phyloP scores from a whole-genome alignment of 2,888 invertebrate genomes.

The Pachycephus smyrnensis region DNA sequence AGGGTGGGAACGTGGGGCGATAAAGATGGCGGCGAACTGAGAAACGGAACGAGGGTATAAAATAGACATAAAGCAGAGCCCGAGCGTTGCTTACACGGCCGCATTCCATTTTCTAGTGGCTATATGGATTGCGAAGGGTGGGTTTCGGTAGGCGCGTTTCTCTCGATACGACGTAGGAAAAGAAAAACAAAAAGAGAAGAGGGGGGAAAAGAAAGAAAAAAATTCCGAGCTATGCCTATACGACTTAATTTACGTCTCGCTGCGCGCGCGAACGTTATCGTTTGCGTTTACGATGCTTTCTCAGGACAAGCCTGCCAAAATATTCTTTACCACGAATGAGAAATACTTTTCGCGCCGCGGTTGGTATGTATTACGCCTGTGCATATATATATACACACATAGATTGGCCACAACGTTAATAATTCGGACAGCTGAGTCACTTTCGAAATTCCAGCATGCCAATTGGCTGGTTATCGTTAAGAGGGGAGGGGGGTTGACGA shows the following conservation, averaged over 20 bases:
- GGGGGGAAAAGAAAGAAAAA: background rate
- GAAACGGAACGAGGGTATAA: background rate
- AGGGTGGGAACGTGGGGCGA: background rate
- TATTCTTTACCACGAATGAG: background rate
- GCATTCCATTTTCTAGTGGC: slow-evolving; percentile 9
- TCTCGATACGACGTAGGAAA: slow-evolving; percentile 1
- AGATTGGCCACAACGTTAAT: too few relatives aligned
- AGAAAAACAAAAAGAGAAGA: background rate
- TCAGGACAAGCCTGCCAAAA: background rate
- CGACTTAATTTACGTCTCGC: background rate
- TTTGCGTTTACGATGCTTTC: background rate
- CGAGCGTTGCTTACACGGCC: slow-evolving; percentile 1
- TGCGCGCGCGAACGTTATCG: background rate
- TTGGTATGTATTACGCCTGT: background rate
- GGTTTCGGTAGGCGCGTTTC: background rate
- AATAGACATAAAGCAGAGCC: background rate
- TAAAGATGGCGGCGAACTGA: background rate
- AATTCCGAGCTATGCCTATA: background rate
- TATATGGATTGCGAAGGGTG: slow-evolving; percentile 1
- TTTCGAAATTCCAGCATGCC: background rate
- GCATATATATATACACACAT: background rate
- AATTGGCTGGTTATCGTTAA: background rate
- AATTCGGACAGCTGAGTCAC: background rate
- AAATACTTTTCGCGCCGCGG: background rate
- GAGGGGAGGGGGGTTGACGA: background rate